These are phyloP conservation scores for Montipora sp. DNA, from an alignment of 64 coral and sea anemone genomes.

Conservation along the genomic window DNA sequence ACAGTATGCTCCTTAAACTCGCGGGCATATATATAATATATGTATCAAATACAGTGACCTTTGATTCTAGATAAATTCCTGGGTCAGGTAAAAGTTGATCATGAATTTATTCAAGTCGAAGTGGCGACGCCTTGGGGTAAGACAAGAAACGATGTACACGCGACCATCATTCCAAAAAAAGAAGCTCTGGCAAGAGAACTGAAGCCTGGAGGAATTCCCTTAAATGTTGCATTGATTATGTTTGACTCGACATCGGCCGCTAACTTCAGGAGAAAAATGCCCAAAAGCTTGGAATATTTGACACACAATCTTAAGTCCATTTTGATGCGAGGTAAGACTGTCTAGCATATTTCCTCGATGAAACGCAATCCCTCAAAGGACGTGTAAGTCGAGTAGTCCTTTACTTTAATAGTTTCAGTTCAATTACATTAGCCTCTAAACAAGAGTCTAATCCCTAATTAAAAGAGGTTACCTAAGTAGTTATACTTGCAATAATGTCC, in stretches of 20 bases:
- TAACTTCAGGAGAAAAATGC: conserved; percentile 77
- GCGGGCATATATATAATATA: not conserved
- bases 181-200: conserved; percentile 26
- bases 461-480: too few relatives aligned
- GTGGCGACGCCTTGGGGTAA: conserved; percentile 23
- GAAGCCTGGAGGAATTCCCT: conserved; percentile 54
- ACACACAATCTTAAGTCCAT: conserved; percentile 38
- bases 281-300: conserved; percentile 53
- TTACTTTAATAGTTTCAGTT: too few relatives aligned
- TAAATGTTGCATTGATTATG: conserved; percentile 68
- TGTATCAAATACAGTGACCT: not conserved
- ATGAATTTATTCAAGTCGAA: conserved; percentile 78
- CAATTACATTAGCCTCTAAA: too few relatives aligned
- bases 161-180: conserved; percentile 50
- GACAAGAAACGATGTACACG: conserved; percentile 30
- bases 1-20: too few relatives aligned
- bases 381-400: too few relatives aligned
- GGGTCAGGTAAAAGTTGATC: conserved; percentile 21
- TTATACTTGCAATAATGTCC: too few relatives aligned
- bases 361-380: too few relatives aligned
- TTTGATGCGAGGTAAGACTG: conserved; percentile 53
- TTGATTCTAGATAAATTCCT: conserved; percentile 22
- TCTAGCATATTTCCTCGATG: too few relatives aligned
- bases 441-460: too few relatives aligned
- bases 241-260: conserved; percentile 78